Evolutionary conservation across 2,888 invertebrate species (phyloP).

Genomic region (Operophtera brumata): DNA sequence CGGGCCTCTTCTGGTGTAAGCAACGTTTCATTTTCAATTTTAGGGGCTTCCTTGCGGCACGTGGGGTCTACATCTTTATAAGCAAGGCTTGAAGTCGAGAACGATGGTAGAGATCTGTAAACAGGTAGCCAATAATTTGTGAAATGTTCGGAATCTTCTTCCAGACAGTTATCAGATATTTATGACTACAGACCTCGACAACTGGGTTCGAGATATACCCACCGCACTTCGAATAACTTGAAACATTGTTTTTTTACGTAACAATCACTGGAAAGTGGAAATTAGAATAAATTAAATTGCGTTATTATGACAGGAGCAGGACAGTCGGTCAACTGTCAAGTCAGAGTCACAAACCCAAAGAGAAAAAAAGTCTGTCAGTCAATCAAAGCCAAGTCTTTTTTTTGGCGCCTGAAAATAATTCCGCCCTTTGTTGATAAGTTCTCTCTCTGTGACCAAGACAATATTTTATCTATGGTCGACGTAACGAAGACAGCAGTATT

Average conservation of each 20-base stretch:
- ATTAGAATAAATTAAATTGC: constrained; percentile 18
- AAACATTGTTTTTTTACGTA: constrained; percentile 57
- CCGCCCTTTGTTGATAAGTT: too few relatives aligned
- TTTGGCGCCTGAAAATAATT: too few relatives aligned
- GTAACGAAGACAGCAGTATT: too few relatives aligned
- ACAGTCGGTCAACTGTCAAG: too few relatives aligned
- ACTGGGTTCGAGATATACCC: constrained; percentile 47
- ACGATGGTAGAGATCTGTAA: constrained; percentile 60
- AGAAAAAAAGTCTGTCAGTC: too few relatives aligned
- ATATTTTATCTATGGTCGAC: too few relatives aligned
- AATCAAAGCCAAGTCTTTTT: too few relatives aligned
- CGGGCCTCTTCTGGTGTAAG: constrained; percentile 74
- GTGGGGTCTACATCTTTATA: constrained; percentile 43
- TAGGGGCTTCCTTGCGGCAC: constrained; percentile 68
- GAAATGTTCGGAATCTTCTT: background rate
- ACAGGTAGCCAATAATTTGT: background rate
- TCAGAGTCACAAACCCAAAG: too few relatives aligned
- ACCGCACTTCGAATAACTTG: constrained; percentile 52
- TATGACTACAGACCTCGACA: constrained; percentile 50
- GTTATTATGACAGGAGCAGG: too few relatives aligned
- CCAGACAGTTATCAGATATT: background rate
- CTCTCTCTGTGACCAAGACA: too few relatives aligned
- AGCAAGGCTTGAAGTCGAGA: constrained; percentile 46
- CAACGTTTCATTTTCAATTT: constrained; percentile 72
- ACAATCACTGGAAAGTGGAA: constrained; percentile 29